phyloP scores from a whole-genome alignment of 2,113 vertebrate species.

The Leiothrix lutea region DNA sequence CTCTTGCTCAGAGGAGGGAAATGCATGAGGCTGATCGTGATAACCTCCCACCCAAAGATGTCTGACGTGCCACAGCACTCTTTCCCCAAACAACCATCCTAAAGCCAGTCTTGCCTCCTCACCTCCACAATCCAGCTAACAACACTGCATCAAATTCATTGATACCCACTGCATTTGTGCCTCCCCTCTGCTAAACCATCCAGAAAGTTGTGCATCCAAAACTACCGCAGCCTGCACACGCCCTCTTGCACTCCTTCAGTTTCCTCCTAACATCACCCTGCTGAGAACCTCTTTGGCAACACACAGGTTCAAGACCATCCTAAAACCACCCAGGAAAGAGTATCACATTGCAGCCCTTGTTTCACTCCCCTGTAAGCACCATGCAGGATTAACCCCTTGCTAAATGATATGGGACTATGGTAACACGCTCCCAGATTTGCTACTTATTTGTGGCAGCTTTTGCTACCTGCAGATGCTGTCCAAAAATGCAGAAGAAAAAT shows the following conservation, averaged over 20 bases:
- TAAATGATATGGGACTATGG: neutral
- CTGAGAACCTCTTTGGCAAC: neutral
- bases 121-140: neutral
- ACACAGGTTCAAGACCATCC: neutral
- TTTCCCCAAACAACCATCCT: neutral
- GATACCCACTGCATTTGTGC: neutral
- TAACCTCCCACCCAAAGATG: neutral
- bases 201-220: neutral
- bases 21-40: fast-evolving
- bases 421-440: neutral
- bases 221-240: neutral
- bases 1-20: neutral
- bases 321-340: neutral
- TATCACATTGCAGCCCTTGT: neutral
- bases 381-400: neutral
- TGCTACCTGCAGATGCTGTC: neutral
- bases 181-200: neutral
- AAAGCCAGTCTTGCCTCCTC: neutral
- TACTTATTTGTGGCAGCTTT: neutral
- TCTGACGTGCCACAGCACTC: fast-evolving
- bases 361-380: neutral
- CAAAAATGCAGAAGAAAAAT: neutral
- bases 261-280: neutral
- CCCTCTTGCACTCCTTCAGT: fast-evolving
- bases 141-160: neutral